Evolutionary conservation across 35 echinoderm and acorn worm species (phyloP).

Genomic region (Strongylocentrotus purpuratus): DNA sequence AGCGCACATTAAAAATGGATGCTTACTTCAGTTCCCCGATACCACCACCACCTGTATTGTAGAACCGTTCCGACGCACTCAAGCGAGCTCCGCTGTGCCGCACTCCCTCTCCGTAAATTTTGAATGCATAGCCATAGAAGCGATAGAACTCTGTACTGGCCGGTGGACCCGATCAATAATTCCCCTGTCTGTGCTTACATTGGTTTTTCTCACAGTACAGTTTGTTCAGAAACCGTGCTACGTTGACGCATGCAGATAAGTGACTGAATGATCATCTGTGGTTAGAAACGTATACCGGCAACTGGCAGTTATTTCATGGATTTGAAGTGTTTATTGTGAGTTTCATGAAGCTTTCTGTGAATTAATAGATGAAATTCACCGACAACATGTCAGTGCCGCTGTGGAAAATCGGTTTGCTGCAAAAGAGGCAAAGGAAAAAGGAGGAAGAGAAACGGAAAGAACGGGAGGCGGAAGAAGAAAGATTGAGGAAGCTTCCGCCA

Average conservation of each 20-base stretch:
- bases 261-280: not conserved
- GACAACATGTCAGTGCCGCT: constrained; percentile 58
- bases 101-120: not conserved
- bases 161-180: not conserved
- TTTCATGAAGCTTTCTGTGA: not conserved
- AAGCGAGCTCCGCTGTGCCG: not conserved
- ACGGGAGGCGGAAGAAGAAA: constrained; percentile 61
- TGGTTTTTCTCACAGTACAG: not conserved
- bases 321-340: not conserved
- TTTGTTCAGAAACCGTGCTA: not conserved
- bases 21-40: not conserved
- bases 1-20: not conserved
- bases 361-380: constrained; percentile 1
- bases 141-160: not conserved
- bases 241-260: too few species aligned
- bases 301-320: not conserved
- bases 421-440: constrained; percentile 69
- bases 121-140: not conserved
- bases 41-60: not conserved
- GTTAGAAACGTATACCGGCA: not conserved
- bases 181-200: not conserved
- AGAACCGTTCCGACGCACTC: not conserved
- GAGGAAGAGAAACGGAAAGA: constrained; percentile 66
- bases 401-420: constrained; percentile 83
- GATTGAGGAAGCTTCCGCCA: constrained; percentile 60